Evolutionary conservation across 1,140 invertebrate genomes (phyloP), one percentile per base, ranked within the genome.

Genomic region (Lysiphlebus fabarum): DNA sequence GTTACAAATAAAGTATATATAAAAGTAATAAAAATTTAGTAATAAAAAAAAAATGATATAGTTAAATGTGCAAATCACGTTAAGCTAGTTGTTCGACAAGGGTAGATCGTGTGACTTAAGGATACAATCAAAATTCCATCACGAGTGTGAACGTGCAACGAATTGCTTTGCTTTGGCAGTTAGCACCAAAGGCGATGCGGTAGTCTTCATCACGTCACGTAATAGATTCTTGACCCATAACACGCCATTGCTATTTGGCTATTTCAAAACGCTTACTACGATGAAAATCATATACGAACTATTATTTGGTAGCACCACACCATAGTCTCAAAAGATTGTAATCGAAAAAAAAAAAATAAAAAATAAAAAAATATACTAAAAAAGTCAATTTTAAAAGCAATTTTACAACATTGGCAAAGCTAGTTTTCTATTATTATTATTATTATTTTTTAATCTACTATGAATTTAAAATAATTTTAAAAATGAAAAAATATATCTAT

Each of bases 191-290:
- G 58, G 58, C 58, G 58, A 60, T 60, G 58, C 58, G 38, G 57
- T 59, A 58, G 44, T 54, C 53, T 40, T 40, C 40, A 55, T 51
- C 50, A 50, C 43, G 40, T 48, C 40, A 40, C 51, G 17, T 53
- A 64, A 62, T 59, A 47, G 53, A 57, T 56, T 65, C 65, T 68
- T 66, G 62, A 66, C 65, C 67, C 56, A 64, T 62, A 63, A 66
- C 65, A 58, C 58, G 36, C 53, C 40, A 44, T 51, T 49, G 14
- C 49, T 55, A 61, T 62, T 62, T 59, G 48, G 58, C 40, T 53
- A 42, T 36, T 38, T 53, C 7, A n/a, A 37, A 11, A 8, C 26
- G 38, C 34, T 37, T 26, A 36, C 37, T 10, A 5, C 10, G 11
- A 11, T 50, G 37, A 6, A 4, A 37, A 11, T 51, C 14, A 34